A percentile compares a stretch with the other conserved stretches of the same genome.
Evolutionary conservation across 1,140 invertebrate genomes (phyloP).

Genomic region (Cyclargus thomasi): DNA sequence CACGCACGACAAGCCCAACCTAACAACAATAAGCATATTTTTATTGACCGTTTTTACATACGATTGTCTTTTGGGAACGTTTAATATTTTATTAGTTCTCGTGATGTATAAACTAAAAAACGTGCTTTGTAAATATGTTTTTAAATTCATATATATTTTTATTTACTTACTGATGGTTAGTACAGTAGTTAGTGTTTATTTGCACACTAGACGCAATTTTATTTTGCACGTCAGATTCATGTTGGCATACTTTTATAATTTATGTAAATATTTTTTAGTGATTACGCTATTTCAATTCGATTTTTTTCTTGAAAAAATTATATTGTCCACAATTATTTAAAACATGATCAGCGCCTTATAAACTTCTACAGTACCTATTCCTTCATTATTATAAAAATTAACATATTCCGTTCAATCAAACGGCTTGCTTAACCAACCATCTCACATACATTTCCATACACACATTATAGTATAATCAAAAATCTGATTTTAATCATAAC

Average conservation of each 20-base stretch:
- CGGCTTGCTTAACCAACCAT: background rate
- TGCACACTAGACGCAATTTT: background rate
- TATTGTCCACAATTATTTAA: background rate
- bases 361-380: background rate
- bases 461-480: slow-evolving; percentile 4
- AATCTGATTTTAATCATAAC: background rate
- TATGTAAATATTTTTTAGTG: background rate
- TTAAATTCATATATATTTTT: background rate
- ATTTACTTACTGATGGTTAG: background rate
- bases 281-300: background rate
- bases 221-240: background rate
- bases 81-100: background rate
- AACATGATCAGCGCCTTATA: background rate
- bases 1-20: no score
- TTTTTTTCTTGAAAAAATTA: background rate
- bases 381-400: background rate
- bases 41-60: background rate
- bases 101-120: background rate
- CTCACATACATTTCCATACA: background rate
- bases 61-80: background rate
- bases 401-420: background rate
- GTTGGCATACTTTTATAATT: background rate
- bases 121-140: background rate
- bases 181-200: background rate
- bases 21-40: no score